These are phyloP conservation scores for Tridacna gigas DNA, from an alignment of 2,888 invertebrate genomes.

Conservation along the genomic window DNA sequence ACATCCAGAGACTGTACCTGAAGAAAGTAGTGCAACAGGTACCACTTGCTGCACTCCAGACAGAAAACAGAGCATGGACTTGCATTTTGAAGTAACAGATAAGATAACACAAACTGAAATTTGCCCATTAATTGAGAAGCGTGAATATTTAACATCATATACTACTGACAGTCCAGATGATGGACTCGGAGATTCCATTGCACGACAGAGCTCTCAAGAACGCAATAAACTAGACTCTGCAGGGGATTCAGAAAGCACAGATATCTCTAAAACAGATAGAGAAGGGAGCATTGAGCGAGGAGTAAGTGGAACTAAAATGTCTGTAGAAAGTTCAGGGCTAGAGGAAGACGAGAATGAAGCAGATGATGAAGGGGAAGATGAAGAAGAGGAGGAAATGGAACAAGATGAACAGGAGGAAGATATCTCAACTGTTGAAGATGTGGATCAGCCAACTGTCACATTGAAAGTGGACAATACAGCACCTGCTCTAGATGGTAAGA, in stretches of 20 bases:
- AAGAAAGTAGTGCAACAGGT: constrained; percentile 80
- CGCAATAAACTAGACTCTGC: constrained; percentile 77
- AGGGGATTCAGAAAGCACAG: constrained; percentile 77
- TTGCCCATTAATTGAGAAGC: constrained; percentile 59
- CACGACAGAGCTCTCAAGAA: constrained; percentile 75
- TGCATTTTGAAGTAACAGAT: constrained; percentile 69
- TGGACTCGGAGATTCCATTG: constrained; percentile 82
- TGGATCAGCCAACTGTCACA: constrained; percentile 35
- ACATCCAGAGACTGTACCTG: constrained; percentile 79
- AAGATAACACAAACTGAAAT: constrained; percentile 70
- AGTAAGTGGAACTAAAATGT: constrained; percentile 83
- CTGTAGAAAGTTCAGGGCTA: constrained; percentile 84
- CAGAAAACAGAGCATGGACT: constrained; percentile 77
- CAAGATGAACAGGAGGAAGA: constrained; percentile 43
- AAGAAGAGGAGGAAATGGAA: constrained; percentile 54
- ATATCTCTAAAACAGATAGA: constrained; percentile 72
- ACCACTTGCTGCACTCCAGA: constrained; percentile 79
- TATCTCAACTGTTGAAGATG: constrained; percentile 31
- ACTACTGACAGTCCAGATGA: constrained; percentile 82
- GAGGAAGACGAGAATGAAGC: constrained; percentile 71
- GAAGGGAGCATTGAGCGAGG: constrained; percentile 69
- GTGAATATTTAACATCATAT: constrained; percentile 67
- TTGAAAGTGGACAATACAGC: constrained; percentile 34
- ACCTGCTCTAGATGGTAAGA: constrained; percentile 20
- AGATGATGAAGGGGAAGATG: constrained; percentile 62